Percentiles rank a stretch among this genome's conserved stretches.
These are phyloP conservation scores for Stegostoma tigrinum DNA, from an alignment of 2,113 vertebrate genomes.

Conservation along the genomic window DNA sequence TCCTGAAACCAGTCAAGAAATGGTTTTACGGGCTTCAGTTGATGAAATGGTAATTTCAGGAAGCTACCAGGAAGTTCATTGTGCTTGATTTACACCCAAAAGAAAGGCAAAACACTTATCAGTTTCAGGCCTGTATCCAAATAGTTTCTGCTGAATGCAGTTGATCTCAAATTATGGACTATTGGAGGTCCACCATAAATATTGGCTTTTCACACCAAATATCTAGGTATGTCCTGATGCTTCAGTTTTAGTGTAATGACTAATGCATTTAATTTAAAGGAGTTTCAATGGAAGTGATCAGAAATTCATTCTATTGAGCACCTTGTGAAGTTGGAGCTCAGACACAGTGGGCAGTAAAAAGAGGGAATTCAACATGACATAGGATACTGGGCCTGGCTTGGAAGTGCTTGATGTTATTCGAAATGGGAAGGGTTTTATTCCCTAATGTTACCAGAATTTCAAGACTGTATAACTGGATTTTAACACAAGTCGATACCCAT, in stretches of 20 bases:
- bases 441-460: not conserved
- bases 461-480: not conserved
- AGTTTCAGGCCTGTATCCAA: not conserved
- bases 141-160: not conserved
- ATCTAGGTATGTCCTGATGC: not conserved
- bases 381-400: not conserved
- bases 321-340: not conserved
- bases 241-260: not conserved
- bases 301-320: not conserved
- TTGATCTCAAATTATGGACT: not conserved
- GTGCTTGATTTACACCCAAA: not conserved
- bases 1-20: not conserved
- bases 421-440: not conserved
- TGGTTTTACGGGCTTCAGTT: not conserved
- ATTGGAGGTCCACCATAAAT: not conserved
- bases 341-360: not conserved
- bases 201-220: too few relatives aligned
- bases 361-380: not conserved
- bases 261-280: not conserved
- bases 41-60: not conserved
- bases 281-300: not conserved
- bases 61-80: not conserved
- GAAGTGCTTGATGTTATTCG: not conserved
- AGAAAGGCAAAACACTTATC: not conserved
- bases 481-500: not conserved